These are phyloP conservation scores for Bugula neritina DNA, from an alignment of 2,888 invertebrate genomes.

Conservation along the genomic window DNA sequence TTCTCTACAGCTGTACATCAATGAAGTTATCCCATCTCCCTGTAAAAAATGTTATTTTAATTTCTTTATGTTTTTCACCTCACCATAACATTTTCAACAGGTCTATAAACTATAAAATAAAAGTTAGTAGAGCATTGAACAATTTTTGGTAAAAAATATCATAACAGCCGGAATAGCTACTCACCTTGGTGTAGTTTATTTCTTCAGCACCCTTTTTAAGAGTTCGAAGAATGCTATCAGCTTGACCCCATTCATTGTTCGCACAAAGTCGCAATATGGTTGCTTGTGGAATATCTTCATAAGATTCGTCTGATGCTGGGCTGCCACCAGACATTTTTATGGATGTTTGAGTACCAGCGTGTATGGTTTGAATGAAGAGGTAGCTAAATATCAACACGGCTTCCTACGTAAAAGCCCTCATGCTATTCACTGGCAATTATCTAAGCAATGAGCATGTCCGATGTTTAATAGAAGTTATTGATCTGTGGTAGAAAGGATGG, in stretches of 20 bases:
- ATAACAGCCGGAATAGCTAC: not conserved
- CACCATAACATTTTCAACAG: too few species aligned
- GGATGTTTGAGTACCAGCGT: too few species aligned
- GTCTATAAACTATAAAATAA: not conserved
- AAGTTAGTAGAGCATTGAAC: not conserved
- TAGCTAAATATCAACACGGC: too few species aligned
- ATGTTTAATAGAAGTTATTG: not conserved
- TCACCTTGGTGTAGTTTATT: constrained; percentile 8
- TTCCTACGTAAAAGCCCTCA: too few species aligned
- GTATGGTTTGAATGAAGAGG: too few species aligned
- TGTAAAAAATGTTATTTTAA: constrained; percentile 57
- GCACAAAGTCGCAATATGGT: constrained; percentile 1
- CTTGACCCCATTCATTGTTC: constrained; percentile 12
- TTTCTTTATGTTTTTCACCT: too few species aligned
- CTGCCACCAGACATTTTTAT: not conserved
- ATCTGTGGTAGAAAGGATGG: not conserved
- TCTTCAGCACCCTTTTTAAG: not conserved
- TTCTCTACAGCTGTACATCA: constrained; percentile 94
- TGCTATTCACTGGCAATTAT: not conserved
- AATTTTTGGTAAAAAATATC: not conserved
- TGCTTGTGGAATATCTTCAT: not conserved
- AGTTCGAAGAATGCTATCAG: constrained; percentile 14
- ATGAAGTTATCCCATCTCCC: constrained; percentile 86
- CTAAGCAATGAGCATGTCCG: not conserved
- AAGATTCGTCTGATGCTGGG: not conserved